Base-by-base conservation (phyloP, 2,888 invertebrate species). In the Pyrochroa serraticornis region DNA sequence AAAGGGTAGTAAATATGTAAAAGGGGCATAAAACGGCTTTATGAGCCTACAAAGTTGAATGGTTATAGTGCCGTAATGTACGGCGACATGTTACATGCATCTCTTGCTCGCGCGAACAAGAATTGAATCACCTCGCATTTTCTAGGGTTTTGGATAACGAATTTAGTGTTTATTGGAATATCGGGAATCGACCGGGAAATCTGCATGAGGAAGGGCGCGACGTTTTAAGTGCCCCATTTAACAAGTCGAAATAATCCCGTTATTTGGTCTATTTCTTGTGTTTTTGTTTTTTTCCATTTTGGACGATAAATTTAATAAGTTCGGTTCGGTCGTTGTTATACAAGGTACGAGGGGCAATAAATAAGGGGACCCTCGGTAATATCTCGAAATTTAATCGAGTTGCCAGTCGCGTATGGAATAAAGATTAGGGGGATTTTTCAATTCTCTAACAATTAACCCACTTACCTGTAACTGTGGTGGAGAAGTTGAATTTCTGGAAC, bases 331-430 rank as follows among this genome's bases (percentile, higher is more conserved):
- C 50, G 54, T 57, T 54, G 47, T 53, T 35, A 43, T 65, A 63
- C 67, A 67, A 66, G 60, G 55, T 44, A 46, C 47, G 35, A 63
- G 63, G 65, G 63, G 69, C 71, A 72, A 72, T 71, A 71, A 68
- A 69, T 41, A 46, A 63, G 63, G 65, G 67, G 62, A 64, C 64
- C 66, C 64, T 62, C 66, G 57, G 71, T 69, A 72, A 71, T 72
- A 72, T 70, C 71, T 70, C 68, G 70, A 71, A 59, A 70, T 73
- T 73, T 73, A 73, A 73, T 73, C 71, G 71, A 71, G 70, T 70
- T 70, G 68, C 68, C 66, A 69, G 63, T 65, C 70, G 70, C 66
- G 70, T 60, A 66, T 62, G 58, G 71, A 71, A 72, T 72, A 71
- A 67, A 64, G 66, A 71, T 69, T 66, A 69, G 67, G 62, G 55